phyloP scores from a whole-genome alignment of 2,888 invertebrate genomes.

The Pammene aurita region DNA sequence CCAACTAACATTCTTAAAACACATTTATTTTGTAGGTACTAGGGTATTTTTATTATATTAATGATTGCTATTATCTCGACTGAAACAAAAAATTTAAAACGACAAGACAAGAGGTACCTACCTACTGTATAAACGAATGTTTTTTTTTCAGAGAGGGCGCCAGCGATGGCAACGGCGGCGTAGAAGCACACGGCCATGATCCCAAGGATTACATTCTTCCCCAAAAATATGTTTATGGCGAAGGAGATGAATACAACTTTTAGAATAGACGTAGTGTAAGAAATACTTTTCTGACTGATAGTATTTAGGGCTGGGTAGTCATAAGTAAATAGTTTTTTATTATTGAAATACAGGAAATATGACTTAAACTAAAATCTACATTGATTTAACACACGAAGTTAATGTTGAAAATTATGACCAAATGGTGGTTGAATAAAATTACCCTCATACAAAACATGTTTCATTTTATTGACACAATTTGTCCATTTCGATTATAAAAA shows the following conservation, averaged over 20 bases:
- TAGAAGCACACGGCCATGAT: constrained; percentile 73
- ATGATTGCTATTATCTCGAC: no score
- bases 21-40: no score
- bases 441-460: background rate
- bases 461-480: background rate
- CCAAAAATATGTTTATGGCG: constrained; percentile 73
- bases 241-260: constrained; percentile 71
- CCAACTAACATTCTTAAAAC: no score
- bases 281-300: constrained; percentile 34
- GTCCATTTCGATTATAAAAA: no score
- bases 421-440: background rate
- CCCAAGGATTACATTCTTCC: constrained; percentile 72
- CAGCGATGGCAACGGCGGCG: constrained; percentile 72
- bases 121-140: no score
- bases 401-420: no score
- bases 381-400: no score
- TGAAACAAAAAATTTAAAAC: no score
- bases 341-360: no score
- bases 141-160: constrained; percentile 62
- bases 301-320: constrained; percentile 31
- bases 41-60: no score
- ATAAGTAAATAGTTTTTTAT: background rate
- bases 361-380: no score
- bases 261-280: constrained; percentile 47
- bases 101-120: no score